These are phyloP conservation scores for Phyllotis vaccarum DNA, from an alignment of 2,797 vertebrate species.

Conservation along the genomic window DNA sequence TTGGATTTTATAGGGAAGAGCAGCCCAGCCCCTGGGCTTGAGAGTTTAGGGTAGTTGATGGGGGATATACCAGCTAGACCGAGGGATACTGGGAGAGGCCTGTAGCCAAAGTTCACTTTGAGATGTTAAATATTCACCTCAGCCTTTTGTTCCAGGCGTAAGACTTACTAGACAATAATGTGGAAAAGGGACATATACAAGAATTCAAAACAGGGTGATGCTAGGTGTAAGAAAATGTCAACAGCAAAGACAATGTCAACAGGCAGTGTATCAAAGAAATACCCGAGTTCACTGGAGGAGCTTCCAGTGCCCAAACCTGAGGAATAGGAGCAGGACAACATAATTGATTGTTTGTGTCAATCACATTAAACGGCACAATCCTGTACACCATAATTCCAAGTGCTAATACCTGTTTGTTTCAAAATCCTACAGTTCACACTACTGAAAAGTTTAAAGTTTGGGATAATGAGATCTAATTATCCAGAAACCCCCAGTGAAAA, in stretches of 20 bases:
- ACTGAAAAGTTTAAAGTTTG: not conserved
- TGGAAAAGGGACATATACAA: not conserved
- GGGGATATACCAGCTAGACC: not conserved
- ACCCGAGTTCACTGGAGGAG: not conserved
- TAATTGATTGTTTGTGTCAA: too few species aligned
- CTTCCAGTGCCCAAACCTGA: not conserved
- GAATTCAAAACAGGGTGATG: not conserved
- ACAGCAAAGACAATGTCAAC: not conserved
- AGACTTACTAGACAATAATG: not conserved
- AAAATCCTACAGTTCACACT: not conserved
- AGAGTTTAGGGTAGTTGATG: not conserved
- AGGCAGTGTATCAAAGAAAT: not conserved
- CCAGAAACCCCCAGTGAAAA: not conserved
- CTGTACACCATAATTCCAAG: not conserved
- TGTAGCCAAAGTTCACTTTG: not conserved
- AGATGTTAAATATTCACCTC: not conserved
- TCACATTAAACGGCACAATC: not conserved
- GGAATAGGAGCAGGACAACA: not conserved
- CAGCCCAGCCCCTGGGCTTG: not conserved
- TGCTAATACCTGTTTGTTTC: not conserved
- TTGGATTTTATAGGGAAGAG: not conserved
- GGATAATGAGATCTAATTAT: not conserved
- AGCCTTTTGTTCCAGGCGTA: not conserved
- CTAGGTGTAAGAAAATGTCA: not conserved
- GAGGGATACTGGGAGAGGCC: too few species aligned